Conservation (phyloP, 2,113 vertebrate genomes). For the Siniperca knerii region DNA sequence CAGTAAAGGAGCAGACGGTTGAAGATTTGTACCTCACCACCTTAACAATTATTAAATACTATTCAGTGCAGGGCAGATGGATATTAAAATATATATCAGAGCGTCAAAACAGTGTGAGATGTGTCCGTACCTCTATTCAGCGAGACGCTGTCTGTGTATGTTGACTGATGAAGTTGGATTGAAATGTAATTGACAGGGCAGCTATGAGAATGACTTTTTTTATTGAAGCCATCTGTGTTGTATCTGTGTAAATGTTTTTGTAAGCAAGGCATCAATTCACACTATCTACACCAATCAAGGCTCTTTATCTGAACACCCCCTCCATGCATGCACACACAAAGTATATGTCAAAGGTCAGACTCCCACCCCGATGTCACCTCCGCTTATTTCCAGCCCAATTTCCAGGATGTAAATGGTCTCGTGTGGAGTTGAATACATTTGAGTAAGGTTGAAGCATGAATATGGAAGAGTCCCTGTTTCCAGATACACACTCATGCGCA, state of each 20-base stretch:
- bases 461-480: conserved; percentile 58
- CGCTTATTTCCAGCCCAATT: conserved; percentile 67
- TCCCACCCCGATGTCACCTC: conserved; percentile 37
- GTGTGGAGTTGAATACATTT: conserved; percentile 65
- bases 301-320: conserved; percentile 25
- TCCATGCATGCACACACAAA: conserved; percentile 20
- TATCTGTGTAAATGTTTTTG: conserved; percentile 17
- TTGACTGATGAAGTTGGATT: conserved; percentile 34
- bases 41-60: conserved; percentile 52
- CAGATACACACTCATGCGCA: background rate
- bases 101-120: background rate
- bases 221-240: conserved; percentile 48
- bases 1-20: conserved; percentile 24
- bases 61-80: conserved; percentile 34
- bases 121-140: conserved; percentile 18
- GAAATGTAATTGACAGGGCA: conserved; percentile 39
- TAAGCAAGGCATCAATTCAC: conserved; percentile 37
- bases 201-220: conserved; percentile 40
- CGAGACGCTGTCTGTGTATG: background rate
- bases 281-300: conserved; percentile 47
- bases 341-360: conserved; percentile 62
- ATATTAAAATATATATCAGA: conserved; percentile 47
- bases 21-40: conserved; percentile 37
- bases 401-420: conserved; percentile 66
- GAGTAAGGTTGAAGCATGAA: conserved; percentile 64